Evolutionary conservation across 1,140 invertebrate genomes (phyloP).

Genomic region (Venustaconcha ellipsiformis): DNA sequence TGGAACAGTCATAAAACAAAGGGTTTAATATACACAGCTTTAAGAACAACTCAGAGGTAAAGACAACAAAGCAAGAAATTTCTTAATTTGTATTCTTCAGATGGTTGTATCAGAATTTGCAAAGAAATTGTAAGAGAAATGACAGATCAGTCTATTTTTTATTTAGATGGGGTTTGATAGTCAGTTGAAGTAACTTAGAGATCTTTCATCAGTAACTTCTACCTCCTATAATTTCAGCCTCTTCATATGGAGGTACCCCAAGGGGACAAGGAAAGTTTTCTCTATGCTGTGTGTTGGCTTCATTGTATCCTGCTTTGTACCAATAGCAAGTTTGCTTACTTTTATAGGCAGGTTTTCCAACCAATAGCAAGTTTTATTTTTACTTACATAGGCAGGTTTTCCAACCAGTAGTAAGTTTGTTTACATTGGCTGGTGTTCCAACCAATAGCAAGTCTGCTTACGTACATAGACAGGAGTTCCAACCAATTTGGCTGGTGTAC

Average conservation of each 20-base stretch:
- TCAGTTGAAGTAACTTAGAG: too few species aligned
- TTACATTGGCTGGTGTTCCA: slow-evolving; percentile 4
- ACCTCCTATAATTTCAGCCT: slow-evolving; percentile 6
- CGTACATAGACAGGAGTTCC: slow-evolving; percentile 6
- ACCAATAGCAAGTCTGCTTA: slow-evolving; percentile 16
- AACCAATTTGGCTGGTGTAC: neutral
- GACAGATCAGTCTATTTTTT: too few species aligned
- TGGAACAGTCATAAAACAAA: too few species aligned
- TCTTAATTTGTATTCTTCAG: too few species aligned
- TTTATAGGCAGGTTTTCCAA: slow-evolving; percentile 9
- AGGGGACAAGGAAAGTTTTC: slow-evolving; percentile 15
- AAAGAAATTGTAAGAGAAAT: too few species aligned
- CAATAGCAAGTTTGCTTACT: slow-evolving; percentile 13
- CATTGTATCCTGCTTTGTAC: slow-evolving; percentile 6
- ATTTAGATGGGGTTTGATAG: too few species aligned
- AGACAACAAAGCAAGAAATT: too few species aligned
- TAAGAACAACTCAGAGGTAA: too few species aligned
- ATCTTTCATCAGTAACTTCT: too few species aligned
- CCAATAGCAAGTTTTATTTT: neutral
- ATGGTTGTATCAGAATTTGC: too few species aligned
- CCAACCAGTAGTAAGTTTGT: slow-evolving; percentile 1
- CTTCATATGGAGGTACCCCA: slow-evolving; percentile 14
- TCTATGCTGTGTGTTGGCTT: slow-evolving; percentile 17
- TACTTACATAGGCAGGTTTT: neutral
- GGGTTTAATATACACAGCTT: too few species aligned